Evolutionary conservation across 2,113 vertebrate species (phyloP).

Genomic region (Morphnarchus princeps): DNA sequence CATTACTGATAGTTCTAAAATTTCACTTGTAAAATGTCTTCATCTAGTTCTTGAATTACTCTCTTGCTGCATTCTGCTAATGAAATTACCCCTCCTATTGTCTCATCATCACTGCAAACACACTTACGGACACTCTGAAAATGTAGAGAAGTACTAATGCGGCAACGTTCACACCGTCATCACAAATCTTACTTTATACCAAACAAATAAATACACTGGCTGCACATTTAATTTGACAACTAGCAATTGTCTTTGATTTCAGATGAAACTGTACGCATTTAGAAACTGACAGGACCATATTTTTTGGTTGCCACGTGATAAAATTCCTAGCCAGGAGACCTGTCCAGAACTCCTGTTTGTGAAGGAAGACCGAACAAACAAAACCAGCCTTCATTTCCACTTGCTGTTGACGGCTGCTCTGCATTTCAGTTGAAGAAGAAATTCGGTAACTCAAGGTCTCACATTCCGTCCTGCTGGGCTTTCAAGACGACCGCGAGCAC

Average conservation of each 20-base stretch:
- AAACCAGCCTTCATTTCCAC: neutral
- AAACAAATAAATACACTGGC: neutral
- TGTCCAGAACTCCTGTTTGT: neutral
- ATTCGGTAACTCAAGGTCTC: neutral
- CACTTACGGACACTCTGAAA: neutral
- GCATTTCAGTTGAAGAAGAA: neutral
- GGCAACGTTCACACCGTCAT: neutral
- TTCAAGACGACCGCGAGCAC: neutral
- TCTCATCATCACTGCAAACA: neutral
- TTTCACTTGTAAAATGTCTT: neutral
- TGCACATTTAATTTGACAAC: neutral
- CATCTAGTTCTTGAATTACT: neutral
- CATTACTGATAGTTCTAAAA: neutral
- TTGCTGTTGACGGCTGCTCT: neutral
- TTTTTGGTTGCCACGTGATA: rapidly evolving
- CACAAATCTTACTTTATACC: neutral
- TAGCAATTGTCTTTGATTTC: neutral
- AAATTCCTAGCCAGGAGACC: neutral
- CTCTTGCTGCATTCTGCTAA: neutral
- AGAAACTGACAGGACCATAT: neutral
- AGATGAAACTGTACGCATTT: neutral
- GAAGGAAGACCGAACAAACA: neutral
- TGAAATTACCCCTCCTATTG: neutral
- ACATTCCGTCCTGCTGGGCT: rapidly evolving
- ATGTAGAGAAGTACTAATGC: neutral